Conservation (phyloP, 1,140 invertebrate genomes). For the Phthorimaea operculella region DNA sequence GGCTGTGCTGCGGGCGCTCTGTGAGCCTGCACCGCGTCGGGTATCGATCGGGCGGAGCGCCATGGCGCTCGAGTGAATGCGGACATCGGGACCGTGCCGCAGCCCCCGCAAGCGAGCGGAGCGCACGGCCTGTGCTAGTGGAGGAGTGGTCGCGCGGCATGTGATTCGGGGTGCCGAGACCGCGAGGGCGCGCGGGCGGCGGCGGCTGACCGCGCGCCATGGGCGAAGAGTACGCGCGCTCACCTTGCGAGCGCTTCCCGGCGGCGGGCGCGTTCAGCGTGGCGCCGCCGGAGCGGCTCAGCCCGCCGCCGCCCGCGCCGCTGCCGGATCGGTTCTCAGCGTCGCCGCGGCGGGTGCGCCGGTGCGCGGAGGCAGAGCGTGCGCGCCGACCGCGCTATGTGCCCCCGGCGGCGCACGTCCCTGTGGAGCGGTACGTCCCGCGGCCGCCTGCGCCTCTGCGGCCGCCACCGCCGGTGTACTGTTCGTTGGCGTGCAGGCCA, state of each 20-base stretch:
- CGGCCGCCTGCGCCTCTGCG: slow-evolving; percentile 70
- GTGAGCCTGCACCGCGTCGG: slow-evolving; percentile 61
- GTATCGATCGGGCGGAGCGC: slow-evolving; percentile 59
- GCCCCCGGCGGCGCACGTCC: slow-evolving; percentile 75
- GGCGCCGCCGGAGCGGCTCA: slow-evolving; percentile 61
- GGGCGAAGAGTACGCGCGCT: slow-evolving; percentile 68
- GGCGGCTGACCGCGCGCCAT: slow-evolving; percentile 57
- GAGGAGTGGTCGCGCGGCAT: slow-evolving; percentile 45
- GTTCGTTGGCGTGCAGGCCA: slow-evolving; percentile 66
- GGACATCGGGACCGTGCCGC: slow-evolving; percentile 52
- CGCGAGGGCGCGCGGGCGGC: slow-evolving; percentile 53
- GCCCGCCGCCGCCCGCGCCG: slow-evolving; percentile 62
- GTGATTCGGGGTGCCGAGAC: slow-evolving; percentile 43
- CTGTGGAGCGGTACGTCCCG: slow-evolving; percentile 76
- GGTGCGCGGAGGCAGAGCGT: slow-evolving; percentile 62
- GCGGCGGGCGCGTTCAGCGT: slow-evolving; percentile 67
- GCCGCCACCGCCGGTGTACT: slow-evolving; percentile 57
- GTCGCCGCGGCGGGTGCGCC: slow-evolving; percentile 65
- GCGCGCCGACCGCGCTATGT: slow-evolving; percentile 68
- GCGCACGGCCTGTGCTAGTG: slow-evolving; percentile 40
- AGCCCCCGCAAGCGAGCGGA: slow-evolving; percentile 33
- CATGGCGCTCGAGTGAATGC: slow-evolving; percentile 62
- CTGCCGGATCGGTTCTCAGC: slow-evolving; percentile 65
- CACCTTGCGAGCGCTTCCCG: slow-evolving; percentile 64
- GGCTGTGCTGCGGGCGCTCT: slow-evolving; percentile 42